Base-by-base conservation (phyloP, 1,140 invertebrate species). In the Vanessa tameamea region DNA sequence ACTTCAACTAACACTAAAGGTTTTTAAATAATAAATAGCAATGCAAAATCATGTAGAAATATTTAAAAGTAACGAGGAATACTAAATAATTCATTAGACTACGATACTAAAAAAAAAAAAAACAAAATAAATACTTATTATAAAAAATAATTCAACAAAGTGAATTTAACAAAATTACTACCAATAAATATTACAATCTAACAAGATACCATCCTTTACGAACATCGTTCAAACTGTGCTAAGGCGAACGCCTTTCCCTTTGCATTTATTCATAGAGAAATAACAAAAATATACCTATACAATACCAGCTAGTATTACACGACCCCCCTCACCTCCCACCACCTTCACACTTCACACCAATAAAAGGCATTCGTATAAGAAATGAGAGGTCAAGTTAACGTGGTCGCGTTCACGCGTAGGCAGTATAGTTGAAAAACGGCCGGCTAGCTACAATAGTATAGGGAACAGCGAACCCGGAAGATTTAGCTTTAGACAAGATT, bases 211-310 rank as follows among this genome's bases (percentile, higher is more conserved):
- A 92, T 92, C 90, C 87, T 86, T 84, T 82, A 80, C 85, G 84
- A 84, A 84, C 87, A 91, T 90, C 87, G 84, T 83, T 81, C 87
- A 77, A 92, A 91, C 83, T 90, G 88, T 92, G 90, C 87, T 92
- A 91, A 92, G 90, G 90, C 85, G 82, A 92, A 87, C 90, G 85
- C 89, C 90, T 92, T 92, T 92, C 89, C 86, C 87, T 91, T 91
- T 85, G 83, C 87, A 90, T 89, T 90, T 90, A 92, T 92, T 90
- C 88, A 90, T 90, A 90, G 87, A 87, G 88, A 91, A 91, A 92
- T 92, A 90, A 87, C 87, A 92, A 92, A 92, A 90, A 92, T 91
- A 90, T 80, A 89, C 87, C 90, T 89, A 89, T 82, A 82, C 81
- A 82, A 80, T 77, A 73, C 72, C 66, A 47, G 64, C 90, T 87